Evolutionary conservation across 2,113 vertebrate genomes (phyloP).

Genomic region (Callithrix jacchus): DNA sequence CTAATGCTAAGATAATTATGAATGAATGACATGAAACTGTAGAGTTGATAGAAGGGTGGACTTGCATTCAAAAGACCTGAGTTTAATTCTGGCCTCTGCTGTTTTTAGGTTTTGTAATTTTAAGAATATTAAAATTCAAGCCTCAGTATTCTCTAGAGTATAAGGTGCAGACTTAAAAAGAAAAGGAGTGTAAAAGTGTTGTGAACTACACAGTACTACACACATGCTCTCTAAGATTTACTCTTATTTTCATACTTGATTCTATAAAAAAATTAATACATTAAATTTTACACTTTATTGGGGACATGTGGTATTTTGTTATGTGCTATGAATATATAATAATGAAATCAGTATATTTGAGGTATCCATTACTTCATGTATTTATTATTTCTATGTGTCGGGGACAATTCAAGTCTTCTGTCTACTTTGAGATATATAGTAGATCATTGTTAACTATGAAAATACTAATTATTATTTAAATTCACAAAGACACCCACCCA

Average conservation of each 20-base stretch:
- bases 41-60: no score
- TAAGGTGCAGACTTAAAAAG: background rate
- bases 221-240: background rate
- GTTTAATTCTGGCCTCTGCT: background rate
- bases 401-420: background rate
- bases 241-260: background rate
- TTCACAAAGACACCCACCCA: background rate
- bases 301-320: no score
- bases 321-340: background rate
- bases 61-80: background rate
- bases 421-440: background rate
- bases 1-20: no score
- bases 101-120: background rate
- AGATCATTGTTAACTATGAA: background rate
- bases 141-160: background rate
- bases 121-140: background rate
- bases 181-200: background rate
- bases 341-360: background rate
- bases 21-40: background rate
- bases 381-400: background rate
- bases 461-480: background rate
- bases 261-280: background rate
- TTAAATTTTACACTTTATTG: no score
- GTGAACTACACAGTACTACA: fast-evolving
- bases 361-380: background rate